phyloP scores from a whole-genome alignment of 1,140 invertebrate genomes.

The Drosophila arizonae region DNA sequence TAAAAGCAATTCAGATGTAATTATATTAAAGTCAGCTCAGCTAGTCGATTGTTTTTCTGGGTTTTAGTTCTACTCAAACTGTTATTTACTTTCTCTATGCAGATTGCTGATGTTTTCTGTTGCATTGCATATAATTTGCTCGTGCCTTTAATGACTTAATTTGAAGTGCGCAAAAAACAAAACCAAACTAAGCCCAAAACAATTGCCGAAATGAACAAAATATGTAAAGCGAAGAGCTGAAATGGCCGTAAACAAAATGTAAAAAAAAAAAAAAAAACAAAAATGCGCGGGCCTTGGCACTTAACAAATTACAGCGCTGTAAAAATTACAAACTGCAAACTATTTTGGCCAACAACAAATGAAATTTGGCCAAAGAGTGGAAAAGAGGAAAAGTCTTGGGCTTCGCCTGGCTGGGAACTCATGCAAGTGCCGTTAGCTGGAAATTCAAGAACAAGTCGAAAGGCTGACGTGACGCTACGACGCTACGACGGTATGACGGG shows the following conservation, averaged over 20 bases:
- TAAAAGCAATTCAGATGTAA: no score
- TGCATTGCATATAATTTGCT: neutral
- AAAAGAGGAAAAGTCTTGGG: neutral
- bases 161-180: slow-evolving; percentile 33
- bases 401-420: slow-evolving; percentile 7
- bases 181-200: neutral
- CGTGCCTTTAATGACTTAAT: slow-evolving; percentile 73
- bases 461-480: slow-evolving; percentile 59
- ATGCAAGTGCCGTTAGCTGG: slow-evolving; percentile 26
- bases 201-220: slow-evolving; percentile 1
- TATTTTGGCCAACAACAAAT: slow-evolving; percentile 55
- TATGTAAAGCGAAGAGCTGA: slow-evolving; percentile 7
- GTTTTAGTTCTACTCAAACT: slow-evolving; percentile 1
- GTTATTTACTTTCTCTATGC: neutral
- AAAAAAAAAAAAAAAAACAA: neutral
- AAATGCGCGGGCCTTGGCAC: slow-evolving; percentile 43
- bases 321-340: slow-evolving; percentile 78
- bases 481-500: slow-evolving; percentile 27
- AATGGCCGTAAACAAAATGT: slow-evolving; percentile 8
- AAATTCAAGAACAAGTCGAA: slow-evolving; percentile 20
- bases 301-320: slow-evolving; percentile 75
- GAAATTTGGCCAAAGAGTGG: slow-evolving; percentile 39
- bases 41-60: neutral
- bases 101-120: neutral
- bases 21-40: no score